phyloP scores from a whole-genome alignment of 2,113 vertebrate species.

The Eretmodus cyanostictus region DNA sequence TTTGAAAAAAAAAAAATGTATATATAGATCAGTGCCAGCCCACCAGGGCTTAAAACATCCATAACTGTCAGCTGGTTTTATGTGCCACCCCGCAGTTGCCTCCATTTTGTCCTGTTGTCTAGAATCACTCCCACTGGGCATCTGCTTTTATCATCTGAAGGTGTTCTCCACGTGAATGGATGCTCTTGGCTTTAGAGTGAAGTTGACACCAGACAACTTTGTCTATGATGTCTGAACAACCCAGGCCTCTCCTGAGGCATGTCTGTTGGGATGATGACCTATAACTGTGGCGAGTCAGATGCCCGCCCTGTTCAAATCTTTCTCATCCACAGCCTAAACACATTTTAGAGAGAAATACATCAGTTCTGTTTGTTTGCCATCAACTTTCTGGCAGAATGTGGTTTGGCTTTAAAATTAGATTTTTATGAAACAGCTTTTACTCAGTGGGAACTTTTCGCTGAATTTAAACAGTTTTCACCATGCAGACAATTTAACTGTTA shows the following conservation, averaged over 20 bases:
- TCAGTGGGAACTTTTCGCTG: fast-evolving
- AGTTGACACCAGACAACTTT: not conserved
- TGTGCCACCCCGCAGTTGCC: not conserved
- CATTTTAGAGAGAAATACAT: not conserved
- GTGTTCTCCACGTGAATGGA: not conserved
- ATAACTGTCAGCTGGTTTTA: not conserved
- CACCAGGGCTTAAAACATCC: not conserved
- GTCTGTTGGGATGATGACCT: not conserved
- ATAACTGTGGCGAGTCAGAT: not conserved
- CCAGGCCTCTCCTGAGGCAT: not conserved
- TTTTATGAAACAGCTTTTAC: not conserved
- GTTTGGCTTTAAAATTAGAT: not conserved
- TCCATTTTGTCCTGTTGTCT: not conserved
- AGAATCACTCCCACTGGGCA: not conserved
- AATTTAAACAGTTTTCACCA: not conserved
- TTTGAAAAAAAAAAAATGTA: not conserved
- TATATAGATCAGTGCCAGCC: not conserved
- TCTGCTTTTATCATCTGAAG: not conserved
- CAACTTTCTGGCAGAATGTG: not conserved
- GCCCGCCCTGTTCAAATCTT: not conserved
- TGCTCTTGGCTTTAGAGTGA: not conserved
- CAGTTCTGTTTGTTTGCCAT: not conserved
- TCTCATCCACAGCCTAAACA: not conserved
- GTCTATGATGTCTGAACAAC: not conserved
- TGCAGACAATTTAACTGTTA: not conserved